These are phyloP conservation scores for Microcebus ravelobensis DNA, from an alignment of 2,113 vertebrate species.

Conservation along the genomic window DNA sequence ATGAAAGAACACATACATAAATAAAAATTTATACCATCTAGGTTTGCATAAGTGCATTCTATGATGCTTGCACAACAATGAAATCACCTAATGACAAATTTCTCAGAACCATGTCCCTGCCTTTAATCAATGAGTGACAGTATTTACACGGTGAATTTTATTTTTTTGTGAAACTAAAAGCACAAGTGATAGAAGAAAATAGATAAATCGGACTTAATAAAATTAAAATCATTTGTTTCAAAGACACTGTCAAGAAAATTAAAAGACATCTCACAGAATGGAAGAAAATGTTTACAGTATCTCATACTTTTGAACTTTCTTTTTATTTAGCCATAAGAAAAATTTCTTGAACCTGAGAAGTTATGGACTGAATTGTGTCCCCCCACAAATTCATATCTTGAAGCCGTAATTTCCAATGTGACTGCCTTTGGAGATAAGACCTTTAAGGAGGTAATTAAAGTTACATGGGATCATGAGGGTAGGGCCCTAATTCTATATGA, in stretches of 20 bases:
- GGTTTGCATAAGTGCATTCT: not conserved
- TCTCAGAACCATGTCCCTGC: not conserved
- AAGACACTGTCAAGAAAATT: not conserved
- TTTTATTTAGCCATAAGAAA: not conserved
- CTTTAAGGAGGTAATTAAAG: not conserved
- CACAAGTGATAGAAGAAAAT: not conserved
- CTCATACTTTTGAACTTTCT: not conserved
- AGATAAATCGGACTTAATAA: not conserved
- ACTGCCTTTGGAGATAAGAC: not conserved
- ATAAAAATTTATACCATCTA: not conserved
- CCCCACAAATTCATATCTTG: not conserved
- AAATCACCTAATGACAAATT: not conserved
- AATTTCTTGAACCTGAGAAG: not conserved
- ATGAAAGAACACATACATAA: not conserved
- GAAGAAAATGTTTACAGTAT: not conserved
- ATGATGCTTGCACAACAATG: not conserved
- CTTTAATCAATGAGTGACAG: not conserved
- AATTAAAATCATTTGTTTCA: not conserved
- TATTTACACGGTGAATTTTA: not conserved
- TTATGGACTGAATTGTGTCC: not conserved
- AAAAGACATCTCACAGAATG: not conserved
- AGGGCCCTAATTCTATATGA: not conserved
- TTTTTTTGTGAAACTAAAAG: not conserved
- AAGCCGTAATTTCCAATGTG: not conserved
- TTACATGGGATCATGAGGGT: not conserved